Evolutionary conservation across 1,140 invertebrate species (phyloP), one percentile per base, ranked within the genome.

Genomic region (Saccostrea glomerata): DNA sequence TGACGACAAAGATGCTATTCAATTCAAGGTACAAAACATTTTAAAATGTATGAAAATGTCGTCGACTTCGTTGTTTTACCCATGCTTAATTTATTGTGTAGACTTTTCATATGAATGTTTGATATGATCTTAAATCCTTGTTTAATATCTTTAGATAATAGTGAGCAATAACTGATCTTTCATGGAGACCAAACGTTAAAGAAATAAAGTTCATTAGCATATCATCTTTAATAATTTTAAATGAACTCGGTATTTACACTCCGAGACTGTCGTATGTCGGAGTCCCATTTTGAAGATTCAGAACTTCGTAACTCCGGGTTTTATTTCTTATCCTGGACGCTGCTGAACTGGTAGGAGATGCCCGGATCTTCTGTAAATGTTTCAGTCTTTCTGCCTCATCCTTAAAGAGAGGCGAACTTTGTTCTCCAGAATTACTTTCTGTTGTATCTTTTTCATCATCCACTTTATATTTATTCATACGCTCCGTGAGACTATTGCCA

Each of bases 311-410:
- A 85, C n/a, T 36, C 25, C 56, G 47, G 25, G 17, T 63, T 13
- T 17, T 85, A 40, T 36, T 85, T 63, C 63, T 85, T 3, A 63
- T 58, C 25, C 84, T 58, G 20, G 84, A 54, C 25, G 84, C 84
- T 30, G 84, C 84, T 12, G 84, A 85, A 40, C 55, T 85, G 23
- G 56, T 85, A 20, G 84, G 84, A 13, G 84, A 85, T 12, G 70
- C 70, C 5, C 70, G 70, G 70, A 77, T 77, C 30, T 77, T 77
- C 23, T 77, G 70, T 17, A 77, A 25, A 30, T 77, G 25, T 77
- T 77, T 77, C 70, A 77, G 30, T 25, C 70, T 77, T 77, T 36
- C 70, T 25, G 70, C 70, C 9, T 77, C 70, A 77, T 77, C 70
- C 70, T 77, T 77, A 30, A 77, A 77, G 15, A 77, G 70, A 77